These are phyloP conservation scores for Brienomyrus brachyistius DNA, from an alignment of 2,113 vertebrate genomes.

Conservation along the genomic window DNA sequence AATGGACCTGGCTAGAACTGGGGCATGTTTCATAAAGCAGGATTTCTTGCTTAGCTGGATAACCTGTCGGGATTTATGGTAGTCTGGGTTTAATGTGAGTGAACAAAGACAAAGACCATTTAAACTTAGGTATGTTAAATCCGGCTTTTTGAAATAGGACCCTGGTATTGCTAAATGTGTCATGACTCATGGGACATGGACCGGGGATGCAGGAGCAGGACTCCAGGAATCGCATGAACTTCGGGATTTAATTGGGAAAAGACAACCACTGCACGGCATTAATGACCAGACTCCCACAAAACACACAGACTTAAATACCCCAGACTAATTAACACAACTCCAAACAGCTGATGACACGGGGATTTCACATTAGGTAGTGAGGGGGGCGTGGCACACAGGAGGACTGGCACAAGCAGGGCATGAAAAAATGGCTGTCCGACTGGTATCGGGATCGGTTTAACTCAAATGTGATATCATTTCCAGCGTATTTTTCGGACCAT, in stretches of 20 bases:
- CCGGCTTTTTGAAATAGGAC: neutral
- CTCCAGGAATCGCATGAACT: too few relatives aligned
- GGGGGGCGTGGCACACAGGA: too few relatives aligned
- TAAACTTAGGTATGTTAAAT: neutral
- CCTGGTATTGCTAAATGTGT: neutral
- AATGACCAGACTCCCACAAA: too few relatives aligned
- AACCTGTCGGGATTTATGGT: neutral
- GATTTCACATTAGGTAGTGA: too few relatives aligned
- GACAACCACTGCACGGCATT: too few relatives aligned
- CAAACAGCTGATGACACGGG: too few relatives aligned
- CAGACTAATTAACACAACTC: too few relatives aligned
- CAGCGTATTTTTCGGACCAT: neutral
- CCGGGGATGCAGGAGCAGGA: too few relatives aligned
- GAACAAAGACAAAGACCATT: neutral
- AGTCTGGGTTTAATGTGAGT: neutral
- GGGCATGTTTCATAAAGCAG: neutral
- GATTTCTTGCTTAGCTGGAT: neutral
- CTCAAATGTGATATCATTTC: neutral
- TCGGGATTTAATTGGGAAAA: too few relatives aligned
- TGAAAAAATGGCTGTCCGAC: neutral
- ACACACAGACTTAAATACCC: too few relatives aligned
- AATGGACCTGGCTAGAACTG: neutral
- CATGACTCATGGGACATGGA: too few relatives aligned
- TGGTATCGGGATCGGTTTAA: neutral
- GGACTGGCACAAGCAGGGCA: too few relatives aligned